Evolutionary conservation across 1,140 invertebrate species (phyloP).

Genomic region (Micrasema minimum): DNA sequence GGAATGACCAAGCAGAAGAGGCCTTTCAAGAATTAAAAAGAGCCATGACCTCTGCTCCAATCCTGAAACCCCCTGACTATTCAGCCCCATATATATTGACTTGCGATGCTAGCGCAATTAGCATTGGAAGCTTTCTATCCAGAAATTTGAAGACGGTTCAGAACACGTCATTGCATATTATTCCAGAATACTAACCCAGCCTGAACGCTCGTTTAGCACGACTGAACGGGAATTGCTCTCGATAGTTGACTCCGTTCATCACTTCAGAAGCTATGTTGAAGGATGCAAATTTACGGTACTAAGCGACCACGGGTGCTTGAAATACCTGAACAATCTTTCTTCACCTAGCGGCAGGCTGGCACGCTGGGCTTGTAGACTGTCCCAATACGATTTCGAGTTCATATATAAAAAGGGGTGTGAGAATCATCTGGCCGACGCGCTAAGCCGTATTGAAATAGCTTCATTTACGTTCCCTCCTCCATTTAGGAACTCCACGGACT

Average conservation of each 20-base stretch:
- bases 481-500: no score
- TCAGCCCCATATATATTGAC: neutral
- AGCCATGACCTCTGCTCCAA: neutral
- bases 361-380: neutral
- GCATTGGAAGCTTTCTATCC: neutral
- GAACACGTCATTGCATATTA: slow-evolving; percentile 5
- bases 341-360: neutral
- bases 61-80: neutral
- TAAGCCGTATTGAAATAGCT: no score
- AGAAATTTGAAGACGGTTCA: neutral
- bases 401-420: no score
- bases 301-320: neutral
- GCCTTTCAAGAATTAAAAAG: neutral
- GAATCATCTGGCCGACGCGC: no score
- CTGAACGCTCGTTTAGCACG: neutral
- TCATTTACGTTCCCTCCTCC: no score
- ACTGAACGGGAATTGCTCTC: neutral
- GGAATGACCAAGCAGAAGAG: no score
- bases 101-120: neutral
- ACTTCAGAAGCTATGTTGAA: neutral
- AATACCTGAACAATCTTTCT: neutral
- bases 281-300: neutral
- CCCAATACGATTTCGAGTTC: neutral
- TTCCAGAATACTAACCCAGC: neutral
- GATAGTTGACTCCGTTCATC: neutral